These are phyloP conservation scores for Apodemia mormo DNA, from an alignment of 2,888 invertebrate genomes.

Conservation along the genomic window DNA sequence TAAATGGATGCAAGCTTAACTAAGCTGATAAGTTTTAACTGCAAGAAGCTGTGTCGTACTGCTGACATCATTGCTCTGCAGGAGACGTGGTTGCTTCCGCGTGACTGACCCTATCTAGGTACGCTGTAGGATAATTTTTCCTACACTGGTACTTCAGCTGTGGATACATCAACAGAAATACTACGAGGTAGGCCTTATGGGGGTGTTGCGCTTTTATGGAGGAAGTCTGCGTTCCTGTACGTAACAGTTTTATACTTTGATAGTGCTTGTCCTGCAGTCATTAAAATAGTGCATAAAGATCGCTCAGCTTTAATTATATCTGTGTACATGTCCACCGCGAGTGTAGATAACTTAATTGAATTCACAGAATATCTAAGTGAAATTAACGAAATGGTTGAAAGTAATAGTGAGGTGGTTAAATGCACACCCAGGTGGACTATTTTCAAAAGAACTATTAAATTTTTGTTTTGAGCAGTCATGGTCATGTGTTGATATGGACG, in stretches of 20 bases:
- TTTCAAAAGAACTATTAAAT: conserved; percentile 21
- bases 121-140: conserved; percentile 35
- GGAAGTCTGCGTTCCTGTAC: conserved; percentile 30
- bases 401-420: conserved; percentile 20
- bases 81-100: conserved; percentile 30
- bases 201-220: conserved; percentile 40
- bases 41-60: conserved; percentile 34
- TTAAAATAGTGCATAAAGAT: conserved; percentile 28
- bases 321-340: conserved; percentile 30
- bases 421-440: conserved; percentile 26
- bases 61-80: conserved; percentile 29
- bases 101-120: conserved; percentile 35
- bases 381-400: conserved; percentile 27
- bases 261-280: conserved; percentile 33
- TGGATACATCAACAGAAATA: conserved; percentile 37
- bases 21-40: conserved; percentile 38
- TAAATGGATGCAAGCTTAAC: not conserved
- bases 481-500: conserved; percentile 21
- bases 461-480: conserved; percentile 24
- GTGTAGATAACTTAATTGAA: conserved; percentile 25
- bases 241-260: conserved; percentile 26
- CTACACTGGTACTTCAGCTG: conserved; percentile 37
- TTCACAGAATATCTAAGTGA: conserved; percentile 30
- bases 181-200: conserved; percentile 36
- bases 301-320: conserved; percentile 27